A percentile compares a stretch with the other conserved stretches of the same genome.
phyloP scores from a whole-genome alignment of 2,113 vertebrate genomes.

The Pipa parva region DNA sequence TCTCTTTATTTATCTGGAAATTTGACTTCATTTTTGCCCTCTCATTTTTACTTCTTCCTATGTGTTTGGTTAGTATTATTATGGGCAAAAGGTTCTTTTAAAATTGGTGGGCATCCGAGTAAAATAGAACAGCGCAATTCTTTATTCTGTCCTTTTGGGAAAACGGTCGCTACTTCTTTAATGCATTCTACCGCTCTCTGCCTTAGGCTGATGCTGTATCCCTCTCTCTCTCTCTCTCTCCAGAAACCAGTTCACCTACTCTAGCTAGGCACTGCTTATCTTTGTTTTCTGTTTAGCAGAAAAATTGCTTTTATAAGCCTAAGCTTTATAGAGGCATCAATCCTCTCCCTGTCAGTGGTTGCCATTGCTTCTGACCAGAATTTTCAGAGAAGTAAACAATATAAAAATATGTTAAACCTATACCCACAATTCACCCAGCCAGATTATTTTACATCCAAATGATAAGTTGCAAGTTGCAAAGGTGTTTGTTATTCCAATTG shows the following conservation, averaged over 20 bases:
- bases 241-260: slow-evolving; percentile 43
- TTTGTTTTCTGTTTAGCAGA: slow-evolving; percentile 43
- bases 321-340: slow-evolving; percentile 42
- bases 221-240: slow-evolving; percentile 35
- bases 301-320: slow-evolving; percentile 44
- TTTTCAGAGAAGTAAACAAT: slow-evolving; percentile 35
- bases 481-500: not conserved
- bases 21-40: slow-evolving; percentile 40
- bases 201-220: slow-evolving; percentile 38
- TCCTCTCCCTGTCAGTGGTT: slow-evolving; percentile 32
- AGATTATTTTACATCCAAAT: slow-evolving; percentile 17
- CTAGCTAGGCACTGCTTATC: slow-evolving; percentile 35
- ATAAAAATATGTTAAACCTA: slow-evolving; percentile 40
- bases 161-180: slow-evolving; percentile 35
- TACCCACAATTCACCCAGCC: slow-evolving; percentile 25
- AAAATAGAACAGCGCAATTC: slow-evolving; percentile 41
- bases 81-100: slow-evolving; percentile 41
- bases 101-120: slow-evolving; percentile 40
- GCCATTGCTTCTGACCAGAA: slow-evolving; percentile 22
- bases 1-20: slow-evolving; percentile 35
- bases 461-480: slow-evolving; percentile 12
- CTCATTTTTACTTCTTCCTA: slow-evolving; percentile 32
- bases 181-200: slow-evolving; percentile 35
- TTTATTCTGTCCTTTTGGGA: slow-evolving; percentile 41
- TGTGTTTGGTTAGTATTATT: slow-evolving; percentile 30